A percentile compares a stretch with the other conserved stretches of the same genome.
Conservation (phyloP, 1,140 invertebrate genomes). For the Ceratitis capitata region DNA sequence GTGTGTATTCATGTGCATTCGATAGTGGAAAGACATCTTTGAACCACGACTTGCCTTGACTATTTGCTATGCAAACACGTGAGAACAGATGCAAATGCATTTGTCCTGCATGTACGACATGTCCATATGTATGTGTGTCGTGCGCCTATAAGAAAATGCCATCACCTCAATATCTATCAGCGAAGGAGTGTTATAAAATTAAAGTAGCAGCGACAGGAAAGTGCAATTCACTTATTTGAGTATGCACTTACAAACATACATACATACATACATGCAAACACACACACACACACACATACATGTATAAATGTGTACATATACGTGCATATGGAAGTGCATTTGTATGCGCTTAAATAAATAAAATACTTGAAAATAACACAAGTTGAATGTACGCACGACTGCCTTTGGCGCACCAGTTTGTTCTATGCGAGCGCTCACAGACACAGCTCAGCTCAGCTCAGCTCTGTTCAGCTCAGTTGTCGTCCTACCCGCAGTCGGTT, state of each 20-base stretch:
- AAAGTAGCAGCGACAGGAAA: constrained; percentile 15
- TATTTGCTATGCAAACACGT: background rate
- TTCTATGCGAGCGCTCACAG: too few species aligned
- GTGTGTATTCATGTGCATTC: background rate
- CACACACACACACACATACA: background rate
- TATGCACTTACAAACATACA: background rate
- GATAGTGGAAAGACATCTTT: background rate
- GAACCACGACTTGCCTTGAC: background rate
- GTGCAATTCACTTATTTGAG: background rate
- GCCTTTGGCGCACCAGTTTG: background rate
- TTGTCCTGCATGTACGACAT: background rate
- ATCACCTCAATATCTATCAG: constrained; percentile 16
- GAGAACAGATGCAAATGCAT: constrained; percentile 9
- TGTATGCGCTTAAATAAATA: constrained; percentile 4
- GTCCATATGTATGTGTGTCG: background rate
- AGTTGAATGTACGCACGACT: constrained; percentile 13
- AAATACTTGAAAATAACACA: background rate
- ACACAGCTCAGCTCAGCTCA: too few species aligned
- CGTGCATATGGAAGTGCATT: background rate
- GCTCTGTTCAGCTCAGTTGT: too few species aligned
- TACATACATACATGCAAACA: background rate
- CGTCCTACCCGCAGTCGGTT: background rate
- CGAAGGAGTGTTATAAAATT: constrained; percentile 9
- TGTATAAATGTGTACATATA: background rate
- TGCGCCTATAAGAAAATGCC: constrained; percentile 16